Percentiles rank a stretch among this genome's conserved stretches.
Conservation (phyloP, 37 sponge, comb jelly and placozoan genomes). For the Amphimedon queenslandica region DNA sequence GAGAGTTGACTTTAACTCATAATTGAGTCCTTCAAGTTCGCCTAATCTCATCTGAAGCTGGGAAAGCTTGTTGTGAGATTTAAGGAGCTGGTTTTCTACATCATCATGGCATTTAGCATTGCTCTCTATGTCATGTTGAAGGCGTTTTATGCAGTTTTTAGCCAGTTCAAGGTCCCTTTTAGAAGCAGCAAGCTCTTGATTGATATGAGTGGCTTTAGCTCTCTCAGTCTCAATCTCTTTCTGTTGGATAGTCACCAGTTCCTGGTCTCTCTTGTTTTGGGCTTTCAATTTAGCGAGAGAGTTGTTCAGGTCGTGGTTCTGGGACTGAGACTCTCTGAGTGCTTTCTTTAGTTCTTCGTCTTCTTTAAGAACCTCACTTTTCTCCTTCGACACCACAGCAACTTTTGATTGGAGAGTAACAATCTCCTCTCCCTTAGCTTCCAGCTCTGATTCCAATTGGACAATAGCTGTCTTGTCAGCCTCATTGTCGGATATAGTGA, state of each 20-base stretch:
- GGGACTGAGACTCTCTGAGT: neutral
- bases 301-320: slow-evolving; percentile 25
- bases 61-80: too few species aligned
- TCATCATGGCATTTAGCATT: slow-evolving; percentile 1
- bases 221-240: slow-evolving; percentile 28
- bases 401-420: slow-evolving; percentile 4
- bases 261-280: slow-evolving; percentile 23
- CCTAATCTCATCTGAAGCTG: too few species aligned
- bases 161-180: neutral
- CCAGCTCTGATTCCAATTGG: neutral
- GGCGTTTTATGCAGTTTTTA: neutral
- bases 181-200: too few species aligned
- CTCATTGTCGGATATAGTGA: neutral
- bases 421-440: neutral
- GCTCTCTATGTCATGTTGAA: slow-evolving; percentile 8
- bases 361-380: slow-evolving; percentile 1
- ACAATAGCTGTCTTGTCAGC: neutral
- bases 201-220: too few species aligned
- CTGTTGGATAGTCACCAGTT: slow-evolving; percentile 34
- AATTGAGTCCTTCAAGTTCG: slow-evolving; percentile 32
- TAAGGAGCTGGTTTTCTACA: too few species aligned
- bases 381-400: slow-evolving; percentile 21
- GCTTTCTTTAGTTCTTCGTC: slow-evolving; percentile 1
- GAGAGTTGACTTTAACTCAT: slow-evolving; percentile 34
- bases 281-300: slow-evolving; percentile 9